Percentiles rank a stretch among this genome's conserved stretches.
Conservation (phyloP, 2,113 vertebrate genomes). For the Tupaia chinensis region DNA sequence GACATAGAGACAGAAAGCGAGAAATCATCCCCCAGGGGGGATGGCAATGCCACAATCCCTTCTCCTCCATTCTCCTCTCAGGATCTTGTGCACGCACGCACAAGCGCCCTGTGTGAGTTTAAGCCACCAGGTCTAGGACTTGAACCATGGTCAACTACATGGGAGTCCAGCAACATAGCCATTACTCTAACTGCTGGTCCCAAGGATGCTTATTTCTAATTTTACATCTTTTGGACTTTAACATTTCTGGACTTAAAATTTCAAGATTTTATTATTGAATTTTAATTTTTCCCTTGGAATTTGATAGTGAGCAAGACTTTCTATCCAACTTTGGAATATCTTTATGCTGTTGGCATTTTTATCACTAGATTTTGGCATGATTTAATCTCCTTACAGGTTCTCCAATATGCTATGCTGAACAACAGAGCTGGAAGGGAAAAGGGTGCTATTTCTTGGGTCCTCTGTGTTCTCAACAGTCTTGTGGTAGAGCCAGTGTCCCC, state of each 20-base stretch:
- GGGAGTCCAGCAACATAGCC: no score
- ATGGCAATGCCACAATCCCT: no score
- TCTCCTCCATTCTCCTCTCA: no score
- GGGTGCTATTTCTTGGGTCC: background rate
- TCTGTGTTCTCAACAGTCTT: background rate
- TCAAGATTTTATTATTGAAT: constrained; percentile 23
- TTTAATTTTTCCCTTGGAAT: constrained; percentile 7
- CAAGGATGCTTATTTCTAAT: background rate
- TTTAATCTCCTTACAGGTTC: background rate
- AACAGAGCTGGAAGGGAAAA: no score
- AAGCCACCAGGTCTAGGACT: no score
- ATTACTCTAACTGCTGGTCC: no score
- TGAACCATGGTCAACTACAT: no score
- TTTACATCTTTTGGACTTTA: background rate
- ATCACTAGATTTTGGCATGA: background rate
- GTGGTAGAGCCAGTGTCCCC: background rate
- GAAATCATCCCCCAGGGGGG: no score
- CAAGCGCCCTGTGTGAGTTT: no score
- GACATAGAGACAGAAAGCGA: no score
- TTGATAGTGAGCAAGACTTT: background rate
- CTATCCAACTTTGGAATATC: background rate
- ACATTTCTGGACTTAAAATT: constrained; percentile 7
- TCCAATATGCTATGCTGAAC: background rate
- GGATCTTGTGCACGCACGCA: no score
- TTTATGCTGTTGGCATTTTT: background rate